phyloP scores from a whole-genome alignment of 2,888 invertebrate species.

The Scelioninae gen. 2 region DNA sequence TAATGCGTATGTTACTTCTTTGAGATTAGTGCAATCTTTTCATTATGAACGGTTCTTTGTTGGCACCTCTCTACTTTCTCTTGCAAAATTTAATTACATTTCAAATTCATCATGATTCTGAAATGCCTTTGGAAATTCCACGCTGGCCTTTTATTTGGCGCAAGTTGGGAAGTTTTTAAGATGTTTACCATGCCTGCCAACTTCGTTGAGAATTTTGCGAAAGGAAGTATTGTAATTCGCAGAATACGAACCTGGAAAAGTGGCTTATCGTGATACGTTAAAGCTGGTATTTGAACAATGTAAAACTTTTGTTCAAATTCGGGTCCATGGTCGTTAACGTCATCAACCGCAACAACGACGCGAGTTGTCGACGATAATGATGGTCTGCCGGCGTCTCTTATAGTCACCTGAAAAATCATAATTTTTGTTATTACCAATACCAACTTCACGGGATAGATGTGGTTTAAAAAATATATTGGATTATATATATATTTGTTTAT shows the following conservation, averaged over 20 bases:
- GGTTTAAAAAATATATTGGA: too few relatives aligned
- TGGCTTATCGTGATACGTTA: slow-evolving; percentile 76
- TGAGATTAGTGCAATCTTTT: slow-evolving; percentile 21
- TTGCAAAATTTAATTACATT: slow-evolving; percentile 5
- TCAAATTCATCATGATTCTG: not conserved
- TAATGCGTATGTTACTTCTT: slow-evolving; percentile 13
- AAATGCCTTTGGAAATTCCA: not conserved
- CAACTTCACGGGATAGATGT: too few relatives aligned
- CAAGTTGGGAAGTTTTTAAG: not conserved
- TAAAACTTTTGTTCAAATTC: slow-evolving; percentile 89
- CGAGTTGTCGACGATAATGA: slow-evolving; percentile 85
- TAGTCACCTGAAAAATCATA: slow-evolving; percentile 78
- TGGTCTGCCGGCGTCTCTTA: slow-evolving; percentile 85
- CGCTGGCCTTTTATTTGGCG: not conserved
- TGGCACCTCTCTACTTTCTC: not conserved
- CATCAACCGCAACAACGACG: slow-evolving; percentile 87
- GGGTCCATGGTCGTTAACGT: slow-evolving; percentile 92
- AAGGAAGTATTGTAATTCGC: not conserved
- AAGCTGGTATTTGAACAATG: slow-evolving; percentile 85
- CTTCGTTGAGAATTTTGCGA: slow-evolving; percentile 5
- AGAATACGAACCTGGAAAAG: slow-evolving; percentile 79
- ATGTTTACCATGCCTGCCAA: not conserved
- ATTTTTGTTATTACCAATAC: slow-evolving; percentile 5
- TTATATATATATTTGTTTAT: too few relatives aligned
- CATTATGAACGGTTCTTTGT: slow-evolving; percentile 8